phyloP scores from a whole-genome alignment of 2,888 invertebrate genomes.

The Tolmerus cingulatus region DNA sequence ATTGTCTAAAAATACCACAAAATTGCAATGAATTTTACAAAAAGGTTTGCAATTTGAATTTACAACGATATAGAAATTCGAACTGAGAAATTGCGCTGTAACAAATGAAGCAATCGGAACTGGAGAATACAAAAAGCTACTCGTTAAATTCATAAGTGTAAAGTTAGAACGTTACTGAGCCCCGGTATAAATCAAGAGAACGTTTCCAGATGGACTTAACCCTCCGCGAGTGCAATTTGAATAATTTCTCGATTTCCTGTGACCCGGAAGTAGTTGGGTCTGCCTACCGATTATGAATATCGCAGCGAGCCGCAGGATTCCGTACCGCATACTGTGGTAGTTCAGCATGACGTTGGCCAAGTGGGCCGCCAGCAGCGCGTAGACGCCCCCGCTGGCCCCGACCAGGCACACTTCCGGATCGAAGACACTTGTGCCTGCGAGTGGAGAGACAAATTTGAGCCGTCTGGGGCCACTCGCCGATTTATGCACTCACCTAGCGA shows the following conservation, averaged over 20 bases:
- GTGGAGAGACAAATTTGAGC: not conserved
- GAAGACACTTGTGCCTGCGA: conserved; percentile 83
- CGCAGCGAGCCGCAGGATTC: conserved; percentile 85
- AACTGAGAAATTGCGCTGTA: no score
- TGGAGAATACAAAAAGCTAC: no score
- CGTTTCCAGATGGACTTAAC: not conserved
- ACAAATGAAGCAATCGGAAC: no score
- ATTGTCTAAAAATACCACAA: no score
- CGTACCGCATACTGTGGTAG: conserved; percentile 96
- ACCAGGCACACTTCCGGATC: conserved; percentile 94
- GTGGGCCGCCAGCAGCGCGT: conserved; percentile 95
- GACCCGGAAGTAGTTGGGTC: not conserved
- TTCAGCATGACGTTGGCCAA: conserved; percentile 94
- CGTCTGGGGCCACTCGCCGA: not conserved
- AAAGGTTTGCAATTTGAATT: no score
- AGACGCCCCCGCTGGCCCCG: conserved; percentile 97
- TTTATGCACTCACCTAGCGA: conserved; percentile 64
- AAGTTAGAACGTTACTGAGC: no score
- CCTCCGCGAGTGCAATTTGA: not conserved
- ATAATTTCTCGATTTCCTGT: not conserved
- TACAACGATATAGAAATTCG: no score
- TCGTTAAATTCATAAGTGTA: no score
- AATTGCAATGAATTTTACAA: no score
- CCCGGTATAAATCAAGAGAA: not conserved
- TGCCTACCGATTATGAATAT: conserved; percentile 88